Evolutionary conservation across 2,888 invertebrate genomes (phyloP).

Genomic region (Acleris holmiana): DNA sequence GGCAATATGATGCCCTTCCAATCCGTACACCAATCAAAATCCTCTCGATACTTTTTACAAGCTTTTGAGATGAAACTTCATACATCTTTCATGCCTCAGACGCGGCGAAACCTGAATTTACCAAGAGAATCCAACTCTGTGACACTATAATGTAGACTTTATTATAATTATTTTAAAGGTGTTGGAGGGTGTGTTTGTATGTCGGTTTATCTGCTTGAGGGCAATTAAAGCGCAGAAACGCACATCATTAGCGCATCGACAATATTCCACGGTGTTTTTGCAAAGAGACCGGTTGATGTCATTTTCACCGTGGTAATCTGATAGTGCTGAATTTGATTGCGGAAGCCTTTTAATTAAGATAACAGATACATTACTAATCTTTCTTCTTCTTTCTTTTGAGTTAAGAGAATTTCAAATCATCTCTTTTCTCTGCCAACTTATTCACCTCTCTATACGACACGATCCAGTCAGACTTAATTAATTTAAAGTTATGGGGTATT

Average conservation of each 20-base stretch:
- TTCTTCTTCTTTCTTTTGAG: no score
- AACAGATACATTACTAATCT: no score
- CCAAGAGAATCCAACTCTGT: conserved; percentile 43
- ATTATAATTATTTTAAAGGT: conserved; percentile 36
- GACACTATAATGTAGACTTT: conserved; percentile 44
- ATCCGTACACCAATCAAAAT: conserved; percentile 72
- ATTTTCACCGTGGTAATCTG: conserved; percentile 15
- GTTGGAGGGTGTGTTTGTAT: conserved; percentile 39
- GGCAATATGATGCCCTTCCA: conserved; percentile 67
- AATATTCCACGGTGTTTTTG: conserved; percentile 83
- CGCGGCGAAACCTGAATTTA: conserved; percentile 50
- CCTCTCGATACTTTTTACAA: conserved; percentile 67
- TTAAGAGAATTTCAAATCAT: no score
- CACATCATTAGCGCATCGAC: conserved; percentile 80
- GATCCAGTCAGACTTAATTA: no score
- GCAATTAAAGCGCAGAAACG: conserved; percentile 82
- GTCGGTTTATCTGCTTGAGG: conserved; percentile 67
- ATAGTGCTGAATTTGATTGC: conserved; percentile 9
- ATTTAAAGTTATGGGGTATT: no score
- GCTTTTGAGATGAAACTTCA: conserved; percentile 71
- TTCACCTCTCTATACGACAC: no score
- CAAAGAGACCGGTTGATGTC: conserved; percentile 42
- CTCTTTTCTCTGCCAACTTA: no score
- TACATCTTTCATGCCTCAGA: conserved; percentile 78
- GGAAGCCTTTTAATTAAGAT: background rate